Evolutionary conservation across 2,797 vertebrate genomes (phyloP).

Genomic region (Pseudochirops cupreus): DNA sequence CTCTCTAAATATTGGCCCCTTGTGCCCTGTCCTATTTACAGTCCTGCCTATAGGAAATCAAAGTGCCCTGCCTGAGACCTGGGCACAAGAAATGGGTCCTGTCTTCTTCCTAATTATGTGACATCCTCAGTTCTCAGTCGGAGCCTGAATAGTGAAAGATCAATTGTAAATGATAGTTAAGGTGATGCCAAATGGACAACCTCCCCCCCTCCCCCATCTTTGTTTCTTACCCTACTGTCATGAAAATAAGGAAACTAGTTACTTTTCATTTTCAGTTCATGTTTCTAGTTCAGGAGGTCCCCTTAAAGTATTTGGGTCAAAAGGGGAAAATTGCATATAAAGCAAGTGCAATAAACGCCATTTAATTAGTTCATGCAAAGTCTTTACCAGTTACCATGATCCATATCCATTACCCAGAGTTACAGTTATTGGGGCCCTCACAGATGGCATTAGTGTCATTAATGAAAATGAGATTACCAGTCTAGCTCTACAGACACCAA

Average conservation of each 20-base stretch:
- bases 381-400: not conserved
- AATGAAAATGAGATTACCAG: slow-evolving; percentile 18
- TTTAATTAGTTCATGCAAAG: slow-evolving; percentile 1
- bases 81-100: not conserved
- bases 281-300: not conserved
- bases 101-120: not conserved
- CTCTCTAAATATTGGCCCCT: not conserved
- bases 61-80: not conserved
- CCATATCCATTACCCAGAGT: not conserved
- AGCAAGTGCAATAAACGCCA: not conserved
- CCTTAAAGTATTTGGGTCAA: not conserved
- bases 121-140: not conserved
- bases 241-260: not conserved
- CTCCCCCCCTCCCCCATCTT: not conserved
- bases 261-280: not conserved
- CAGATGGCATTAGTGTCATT: slow-evolving; percentile 16
- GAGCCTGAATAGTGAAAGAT: not conserved
- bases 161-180: not conserved
- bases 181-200: not conserved
- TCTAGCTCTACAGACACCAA: not conserved
- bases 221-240: not conserved
- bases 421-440: slow-evolving; percentile 6
- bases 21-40: not conserved
- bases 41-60: not conserved
- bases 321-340: not conserved